Base-by-base conservation (phyloP, 2,797 vertebrate species). In the Pogonophryne albipinna region DNA sequence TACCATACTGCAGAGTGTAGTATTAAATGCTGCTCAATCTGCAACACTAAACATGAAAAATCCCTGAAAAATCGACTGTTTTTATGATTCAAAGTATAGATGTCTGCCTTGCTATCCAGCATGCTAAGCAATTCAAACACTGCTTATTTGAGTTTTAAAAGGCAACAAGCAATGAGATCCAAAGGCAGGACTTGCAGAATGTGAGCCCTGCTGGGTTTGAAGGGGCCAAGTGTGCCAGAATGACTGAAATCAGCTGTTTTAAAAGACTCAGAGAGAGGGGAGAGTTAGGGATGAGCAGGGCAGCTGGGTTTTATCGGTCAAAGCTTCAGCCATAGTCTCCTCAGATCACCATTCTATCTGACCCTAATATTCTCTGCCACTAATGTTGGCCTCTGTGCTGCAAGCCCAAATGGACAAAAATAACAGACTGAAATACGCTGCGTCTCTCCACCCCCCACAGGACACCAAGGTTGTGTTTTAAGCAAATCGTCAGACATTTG, bases 311-410 rank as follows among this genome's bases (percentile, higher is more conserved):
- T 91, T 85, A 90, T 83, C 76, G 62, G 87, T 90, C 87, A 90
- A 87, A 88, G 88, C 87, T 84, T 86, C 84, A 69, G 84, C 81
- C 77, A 76, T 88, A 87, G 87, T 92, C 90, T 90, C 79, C 84
- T 90, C 86, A 85, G 85, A 90, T 89, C 84, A 80, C 61, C 66
- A 73, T 84, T 71, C 83, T 71, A 74, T 86, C 89, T 92, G 92
- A 94, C 91, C 92, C 81, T 88, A 93, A 93, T 93, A 93, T 91
- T 72, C 83, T 83, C 76, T 88, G 90, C 82, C 89, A 83, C 80
- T 91, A 84, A 74, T 47, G 76, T 53, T 86, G 89, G 85, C 90
- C 92, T 84, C 76, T 84, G 85, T 89, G 86, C 85, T 46, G 6
- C 65, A 38, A 78, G 88, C 84, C 87, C 85, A 85, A 87, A 90